phyloP scores from a whole-genome alignment of 2,113 vertebrate genomes.

The Percina caprodes region DNA sequence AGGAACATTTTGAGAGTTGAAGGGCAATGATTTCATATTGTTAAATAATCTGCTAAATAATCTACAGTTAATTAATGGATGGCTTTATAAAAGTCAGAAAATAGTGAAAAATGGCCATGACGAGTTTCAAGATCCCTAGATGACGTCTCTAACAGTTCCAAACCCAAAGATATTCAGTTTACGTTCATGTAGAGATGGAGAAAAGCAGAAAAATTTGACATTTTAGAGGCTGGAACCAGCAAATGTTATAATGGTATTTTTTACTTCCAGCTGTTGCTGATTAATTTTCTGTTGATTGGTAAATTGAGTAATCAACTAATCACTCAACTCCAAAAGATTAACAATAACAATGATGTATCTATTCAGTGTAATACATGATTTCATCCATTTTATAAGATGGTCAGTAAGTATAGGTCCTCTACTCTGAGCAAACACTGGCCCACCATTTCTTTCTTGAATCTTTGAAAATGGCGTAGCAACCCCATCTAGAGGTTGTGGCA shows the following conservation, averaged over 20 bases:
- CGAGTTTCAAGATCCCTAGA: neutral
- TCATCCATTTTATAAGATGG: neutral
- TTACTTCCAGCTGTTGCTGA: neutral
- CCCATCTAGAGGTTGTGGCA: neutral
- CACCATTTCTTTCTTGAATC: neutral
- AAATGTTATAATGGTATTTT: neutral
- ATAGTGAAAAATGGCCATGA: neutral
- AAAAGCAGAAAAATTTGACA: neutral
- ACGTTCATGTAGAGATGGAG: neutral
- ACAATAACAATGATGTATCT: neutral
- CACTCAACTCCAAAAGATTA: neutral
- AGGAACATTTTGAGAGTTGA: neutral
- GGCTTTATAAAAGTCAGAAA: neutral
- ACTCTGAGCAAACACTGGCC: neutral
- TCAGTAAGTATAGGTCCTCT: neutral
- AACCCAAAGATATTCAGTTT: neutral
- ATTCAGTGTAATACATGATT: neutral
- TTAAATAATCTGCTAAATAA: neutral
- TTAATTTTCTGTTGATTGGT: neutral
- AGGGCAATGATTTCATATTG: neutral
- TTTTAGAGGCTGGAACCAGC: neutral
- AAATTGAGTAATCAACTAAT: neutral
- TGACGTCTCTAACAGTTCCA: neutral
- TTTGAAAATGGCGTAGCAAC: neutral
- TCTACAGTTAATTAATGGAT: neutral